Base-by-base conservation (phyloP, 2,113 vertebrate species). In the Ia io region DNA sequence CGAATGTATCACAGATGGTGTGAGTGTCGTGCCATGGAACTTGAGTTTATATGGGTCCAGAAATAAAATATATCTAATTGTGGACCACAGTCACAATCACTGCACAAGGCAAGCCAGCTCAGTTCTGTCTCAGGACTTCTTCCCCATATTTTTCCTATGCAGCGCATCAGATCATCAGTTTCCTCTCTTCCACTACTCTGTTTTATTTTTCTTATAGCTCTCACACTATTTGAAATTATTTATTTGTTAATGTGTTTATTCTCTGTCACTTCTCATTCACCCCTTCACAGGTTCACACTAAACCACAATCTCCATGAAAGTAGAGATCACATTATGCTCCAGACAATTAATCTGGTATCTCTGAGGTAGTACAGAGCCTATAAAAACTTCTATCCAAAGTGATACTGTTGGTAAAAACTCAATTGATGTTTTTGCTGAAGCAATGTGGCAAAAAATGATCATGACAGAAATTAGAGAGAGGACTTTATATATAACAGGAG, bases 381-480 rank as follows among this genome's bases (percentile, higher is more conserved):
- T 82, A 73, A 49, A 83, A 84, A 82, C 30, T 69, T 79, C 70
- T 84, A 8, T 78, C 28, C 23, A 93, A 93, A 96, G 87, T 63
- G 49, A 79, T 3, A 70, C 9, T 74, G 30, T 47, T 85, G 28
- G 17, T 84, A 91, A 93, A 69, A 94, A 71, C 8, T 71, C 42
- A 70, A 0, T 28, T 88, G 59, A 85, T 89, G 23, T 44, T 67
- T 69, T 88, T 85, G 25, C 73, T 87, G 53, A 69, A 69, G 67
- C n/a, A 69, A 35, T 35, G n/a, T 69, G 17, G n/a, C 35, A 35
- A 69, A 35, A 69, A 69, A 69, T 20, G 9, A 18, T 69, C 17
- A 69, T 18, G n/a, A 35, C 67, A 69, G 18, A 69, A 69, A 35
- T 35, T 69, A 69, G 70, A 87, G 42, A 63, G 22, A 65, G 30